Evolutionary conservation across 1,140 invertebrate species (phyloP), one percentile per base, ranked within the genome.

Genomic region (Drosophila pachea): DNA sequence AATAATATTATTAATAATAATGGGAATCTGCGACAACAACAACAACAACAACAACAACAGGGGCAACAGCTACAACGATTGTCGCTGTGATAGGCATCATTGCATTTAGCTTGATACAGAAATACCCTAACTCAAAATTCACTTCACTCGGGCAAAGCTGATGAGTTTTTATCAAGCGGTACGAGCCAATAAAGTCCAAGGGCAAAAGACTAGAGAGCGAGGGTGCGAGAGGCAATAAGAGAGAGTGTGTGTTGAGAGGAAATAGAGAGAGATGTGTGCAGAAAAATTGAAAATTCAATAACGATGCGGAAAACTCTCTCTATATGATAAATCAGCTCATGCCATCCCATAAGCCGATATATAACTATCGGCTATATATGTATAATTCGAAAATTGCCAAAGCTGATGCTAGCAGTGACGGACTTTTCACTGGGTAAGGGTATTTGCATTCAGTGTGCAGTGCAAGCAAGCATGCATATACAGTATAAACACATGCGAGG

Each of bases 1-100:
- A 65, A 65, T 65, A 54, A 49, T 65, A 63, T 36, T 53, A 61
- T 45, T 42, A 54, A 47, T 47, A 61, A 50, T 42, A 63, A 61
- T 53, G 29, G 7, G 12, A 12, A 61, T 29, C n/a, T 32, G 36
- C 22, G 38, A 14, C 29, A 38, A 43, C 43, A 31, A 50, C 29
- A 38, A 11, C 36, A 4, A n/a, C n/a, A n/a, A n/a, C 35, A 52
- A 58, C 8, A 31, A 35, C 12, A 53, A 59, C 14, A 45, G 1
- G 22, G 22, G 22, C 22, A 3, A 22, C 22, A 22, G 22, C 22
- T 22, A 40, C 9, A 50, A 53, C 50, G 11, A 43, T 65, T 42
- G 59, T 54, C 49, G 60, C 38, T 31, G n/a, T 12, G 48, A 69
- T 64, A 69, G 65, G 52, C 53, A 58, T n/a, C 54, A 32, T 22